Base-by-base conservation (phyloP, 1,140 invertebrate genomes). In the Ostrea denselamellosa region DNA sequence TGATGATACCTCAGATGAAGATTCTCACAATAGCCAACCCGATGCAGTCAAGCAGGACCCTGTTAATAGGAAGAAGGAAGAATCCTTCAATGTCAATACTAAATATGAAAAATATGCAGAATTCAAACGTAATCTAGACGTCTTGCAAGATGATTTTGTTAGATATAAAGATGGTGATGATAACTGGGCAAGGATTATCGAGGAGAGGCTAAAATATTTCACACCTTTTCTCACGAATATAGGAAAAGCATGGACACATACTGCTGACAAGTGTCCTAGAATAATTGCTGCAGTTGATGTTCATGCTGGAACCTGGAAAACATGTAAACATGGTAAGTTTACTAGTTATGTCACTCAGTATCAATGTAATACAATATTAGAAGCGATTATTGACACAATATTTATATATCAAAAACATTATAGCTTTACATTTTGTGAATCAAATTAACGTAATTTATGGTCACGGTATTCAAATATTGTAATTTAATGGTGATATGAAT, bases 261-360 rank as follows among this genome's bases (percentile, higher is more conserved):
- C 71, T 53, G 85, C 85, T 12, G n/a, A 54, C 52, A n/a, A 53
- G 34, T 86, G 22, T 52, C 85, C 85, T 68, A 28, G 44, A 1
- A 17, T 86, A 52, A 54, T n/a, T 54, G 85, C 52, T 53, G 8
- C 25, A 12, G 17, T 86, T 22, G 85, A 77, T 22, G 19, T 86
- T 28, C 85, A 86, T 51, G 65, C 12, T 19, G 68, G 54, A 44
- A 53, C 25, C n/a, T 86, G 85, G 85, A 81, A 28, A 28, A 86
- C 17, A 8, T 86, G 85, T 86, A 28, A 77, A 12, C 81, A 54
- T 14, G 85, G 85, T 86, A 77, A 81, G 52, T 81, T 19, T 62
- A 19, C 56, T 62, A 19, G 0, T 62, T 19, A 17, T 62, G 1
- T 44, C 34, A 44, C 34, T 44, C 5, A 44, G 34, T 44, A 44